phyloP scores from a whole-genome alignment of 2,888 invertebrate species.

The Protophormia terraenovae region DNA sequence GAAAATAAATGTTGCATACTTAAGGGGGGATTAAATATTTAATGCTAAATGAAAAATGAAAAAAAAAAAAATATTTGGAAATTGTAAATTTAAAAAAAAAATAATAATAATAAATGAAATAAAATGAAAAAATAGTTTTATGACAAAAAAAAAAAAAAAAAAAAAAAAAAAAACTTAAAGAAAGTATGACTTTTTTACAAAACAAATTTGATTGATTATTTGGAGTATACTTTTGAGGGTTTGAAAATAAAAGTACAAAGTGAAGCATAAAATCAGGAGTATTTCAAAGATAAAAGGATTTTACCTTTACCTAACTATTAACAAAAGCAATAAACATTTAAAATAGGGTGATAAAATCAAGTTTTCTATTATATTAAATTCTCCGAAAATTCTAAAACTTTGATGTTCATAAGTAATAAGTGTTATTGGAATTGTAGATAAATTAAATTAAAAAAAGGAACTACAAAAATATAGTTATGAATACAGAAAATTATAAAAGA shows the following conservation, averaged over 20 bases:
- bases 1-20: slow-evolving; percentile 52
- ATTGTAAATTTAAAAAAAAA: not conserved
- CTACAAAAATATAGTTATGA: too few relatives aligned
- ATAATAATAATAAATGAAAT: too few relatives aligned
- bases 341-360: too few relatives aligned
- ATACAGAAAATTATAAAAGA: too few relatives aligned
- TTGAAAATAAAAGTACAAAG: not conserved
- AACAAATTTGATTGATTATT: slow-evolving; percentile 25
- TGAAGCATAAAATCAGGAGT: not conserved
- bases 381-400: too few relatives aligned
- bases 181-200: not conserved
- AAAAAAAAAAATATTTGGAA: not conserved
- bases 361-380: too few relatives aligned
- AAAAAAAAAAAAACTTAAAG: slow-evolving; percentile 15
- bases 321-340: too few relatives aligned
- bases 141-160: too few relatives aligned
- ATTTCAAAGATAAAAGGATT: not conserved
- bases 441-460: too few relatives aligned
- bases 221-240: not conserved
- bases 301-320: too few relatives aligned
- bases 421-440: too few relatives aligned
- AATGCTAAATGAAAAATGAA: not conserved
- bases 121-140: slow-evolving; percentile 48
- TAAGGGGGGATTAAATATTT: slow-evolving; percentile 41
- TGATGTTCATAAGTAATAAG: too few relatives aligned